Percentiles rank a stretch among this genome's conserved stretches.
Conservation (phyloP, 1,140 invertebrate genomes). For the Trichomalopsis sarcophagae region DNA sequence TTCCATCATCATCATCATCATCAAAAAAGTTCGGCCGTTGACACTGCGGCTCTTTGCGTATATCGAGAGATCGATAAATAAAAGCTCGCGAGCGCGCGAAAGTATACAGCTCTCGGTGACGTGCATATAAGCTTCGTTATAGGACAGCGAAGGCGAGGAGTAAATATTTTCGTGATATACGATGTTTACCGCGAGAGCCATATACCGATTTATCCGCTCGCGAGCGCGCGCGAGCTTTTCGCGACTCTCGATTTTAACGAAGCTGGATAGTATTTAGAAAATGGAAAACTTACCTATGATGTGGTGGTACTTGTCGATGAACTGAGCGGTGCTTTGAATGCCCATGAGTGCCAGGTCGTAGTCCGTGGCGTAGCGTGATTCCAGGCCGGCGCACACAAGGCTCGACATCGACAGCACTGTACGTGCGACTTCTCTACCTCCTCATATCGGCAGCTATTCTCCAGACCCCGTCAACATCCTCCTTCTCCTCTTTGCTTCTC, state of each 20-base stretch:
- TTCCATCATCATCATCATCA: neutral
- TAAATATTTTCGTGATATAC: slow-evolving; percentile 33
- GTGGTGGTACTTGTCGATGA: slow-evolving; percentile 73
- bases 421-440: neutral
- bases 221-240: neutral
- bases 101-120: neutral
- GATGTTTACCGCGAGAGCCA: neutral
- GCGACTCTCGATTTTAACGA: too few relatives aligned
- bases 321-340: slow-evolving; percentile 74
- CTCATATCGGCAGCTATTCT: neutral
- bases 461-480: neutral
- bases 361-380: slow-evolving; percentile 47
- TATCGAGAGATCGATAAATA: slow-evolving; percentile 33
- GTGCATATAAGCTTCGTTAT: neutral
- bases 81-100: slow-evolving; percentile 6
- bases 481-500: neutral
- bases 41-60: neutral
- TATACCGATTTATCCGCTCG: too few relatives aligned
- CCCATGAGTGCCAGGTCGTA: slow-evolving; percentile 71
- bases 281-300: slow-evolving; percentile 63
- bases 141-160: neutral
- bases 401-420: slow-evolving; percentile 13
- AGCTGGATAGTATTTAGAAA: too few relatives aligned
- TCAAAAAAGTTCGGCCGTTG: slow-evolving; percentile 32
- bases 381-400: neutral